These are phyloP conservation scores for Tragopan temminckii DNA, from an alignment of 2,797 vertebrate species.

Conservation along the genomic window DNA sequence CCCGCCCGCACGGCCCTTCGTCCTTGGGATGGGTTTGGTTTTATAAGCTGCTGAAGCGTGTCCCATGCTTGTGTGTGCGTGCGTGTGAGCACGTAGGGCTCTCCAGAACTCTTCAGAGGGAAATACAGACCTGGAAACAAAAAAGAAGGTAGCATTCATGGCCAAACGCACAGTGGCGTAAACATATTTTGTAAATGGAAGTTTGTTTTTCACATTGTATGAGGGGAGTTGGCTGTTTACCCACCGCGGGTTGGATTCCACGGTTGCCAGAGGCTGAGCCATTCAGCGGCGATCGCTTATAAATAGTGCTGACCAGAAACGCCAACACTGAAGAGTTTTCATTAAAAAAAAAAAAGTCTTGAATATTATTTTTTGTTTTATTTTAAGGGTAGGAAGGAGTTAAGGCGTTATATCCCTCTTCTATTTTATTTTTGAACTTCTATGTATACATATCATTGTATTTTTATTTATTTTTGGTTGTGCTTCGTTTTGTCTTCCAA, in stretches of 20 bases:
- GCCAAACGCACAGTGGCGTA: slow-evolving; percentile 11
- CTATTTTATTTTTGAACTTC: not conserved
- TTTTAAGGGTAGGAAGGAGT: not conserved
- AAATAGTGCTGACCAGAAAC: slow-evolving; percentile 64
- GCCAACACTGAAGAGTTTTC: slow-evolving; percentile 45
- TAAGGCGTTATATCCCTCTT: not conserved
- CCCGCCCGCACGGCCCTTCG: not conserved
- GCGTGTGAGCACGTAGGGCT: not conserved
- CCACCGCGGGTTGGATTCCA: not conserved
- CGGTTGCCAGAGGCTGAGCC: slow-evolving; percentile 44
- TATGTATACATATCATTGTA: not conserved
- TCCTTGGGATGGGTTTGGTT: slow-evolving; percentile 26
- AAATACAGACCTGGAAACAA: slow-evolving; percentile 35
- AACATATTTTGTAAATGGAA: slow-evolving; percentile 64
- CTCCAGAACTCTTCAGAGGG: not conserved
- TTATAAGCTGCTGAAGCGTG: not conserved
- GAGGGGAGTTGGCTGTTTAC: slow-evolving; percentile 45
- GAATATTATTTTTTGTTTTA: not conserved
- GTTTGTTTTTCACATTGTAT: slow-evolving; percentile 59
- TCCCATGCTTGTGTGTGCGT: not conserved
- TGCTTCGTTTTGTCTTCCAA: not conserved
- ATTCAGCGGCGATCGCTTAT: slow-evolving; percentile 13
- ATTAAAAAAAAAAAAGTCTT: not conserved
- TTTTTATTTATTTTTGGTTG: not conserved
- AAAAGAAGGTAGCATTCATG: slow-evolving; percentile 68